Percentiles rank a stretch among this genome's conserved stretches.
These are phyloP conservation scores for Amphiura filiformis DNA, from an alignment of 35 echinoderm and acorn worm genomes.

Conservation along the genomic window DNA sequence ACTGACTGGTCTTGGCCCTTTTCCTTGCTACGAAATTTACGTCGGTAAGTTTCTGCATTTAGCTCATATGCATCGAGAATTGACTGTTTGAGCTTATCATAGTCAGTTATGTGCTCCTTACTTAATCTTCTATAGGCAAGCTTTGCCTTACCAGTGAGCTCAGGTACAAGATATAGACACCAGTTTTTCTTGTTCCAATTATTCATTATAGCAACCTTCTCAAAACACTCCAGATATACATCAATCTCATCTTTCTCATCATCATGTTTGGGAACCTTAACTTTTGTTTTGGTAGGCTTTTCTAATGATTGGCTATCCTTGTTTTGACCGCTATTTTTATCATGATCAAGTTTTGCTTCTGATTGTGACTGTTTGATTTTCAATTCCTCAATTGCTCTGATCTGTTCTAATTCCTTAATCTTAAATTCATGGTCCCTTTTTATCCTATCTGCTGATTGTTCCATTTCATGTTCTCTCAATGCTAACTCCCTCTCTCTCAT, in stretches of 20 bases:
- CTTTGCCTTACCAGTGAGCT: constrained; percentile 58
- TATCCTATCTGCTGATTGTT: too few relatives aligned
- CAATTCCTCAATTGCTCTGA: too few relatives aligned
- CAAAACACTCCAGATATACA: constrained; percentile 66
- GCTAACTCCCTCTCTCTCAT: too few relatives aligned
- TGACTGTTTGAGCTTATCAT: constrained; percentile 54
- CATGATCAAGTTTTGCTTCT: too few relatives aligned
- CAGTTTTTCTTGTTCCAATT: constrained; percentile 46
- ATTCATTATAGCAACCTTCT: constrained; percentile 40
- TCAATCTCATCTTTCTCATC: constrained; percentile 67
- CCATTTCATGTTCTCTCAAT: too few relatives aligned
- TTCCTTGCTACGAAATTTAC: constrained; percentile 20
- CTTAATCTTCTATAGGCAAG: constrained; percentile 41
- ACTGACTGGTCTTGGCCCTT: not conserved
- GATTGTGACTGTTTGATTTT: too few relatives aligned
- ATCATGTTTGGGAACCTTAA: constrained; percentile 14
- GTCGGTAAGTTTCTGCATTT: constrained; percentile 31
- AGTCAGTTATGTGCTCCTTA: constrained; percentile 41
- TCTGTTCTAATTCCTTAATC: too few relatives aligned
- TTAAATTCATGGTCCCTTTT: too few relatives aligned
- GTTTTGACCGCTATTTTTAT: too few relatives aligned
- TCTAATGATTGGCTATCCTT: too few relatives aligned
- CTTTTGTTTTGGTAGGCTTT: too few relatives aligned
- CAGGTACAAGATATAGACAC: constrained; percentile 45
- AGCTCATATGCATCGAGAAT: constrained; percentile 56